phyloP scores from a whole-genome alignment of 2,888 invertebrate species.

The Aphidius colemani region DNA sequence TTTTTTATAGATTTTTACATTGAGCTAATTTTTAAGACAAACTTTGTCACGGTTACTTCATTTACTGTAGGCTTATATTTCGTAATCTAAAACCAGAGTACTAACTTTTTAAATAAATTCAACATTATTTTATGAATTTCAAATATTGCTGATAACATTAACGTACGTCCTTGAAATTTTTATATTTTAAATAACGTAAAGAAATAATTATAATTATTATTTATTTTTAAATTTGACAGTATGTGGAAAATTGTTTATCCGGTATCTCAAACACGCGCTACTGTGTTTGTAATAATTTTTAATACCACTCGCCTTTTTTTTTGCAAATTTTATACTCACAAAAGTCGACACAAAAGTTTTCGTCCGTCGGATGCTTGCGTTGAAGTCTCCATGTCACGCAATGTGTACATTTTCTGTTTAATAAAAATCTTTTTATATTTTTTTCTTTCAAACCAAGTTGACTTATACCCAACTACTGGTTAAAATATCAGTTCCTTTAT shows the following conservation, averaged over 20 bases:
- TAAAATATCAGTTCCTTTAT: not conserved
- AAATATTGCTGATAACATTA: conserved; percentile 6
- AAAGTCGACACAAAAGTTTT: not conserved
- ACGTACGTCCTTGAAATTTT: conserved; percentile 5
- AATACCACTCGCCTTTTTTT: not conserved
- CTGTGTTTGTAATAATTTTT: not conserved
- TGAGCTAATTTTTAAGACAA: conserved; percentile 35
- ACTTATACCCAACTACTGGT: no score
- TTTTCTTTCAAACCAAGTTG: not conserved
- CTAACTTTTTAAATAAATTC: no score
- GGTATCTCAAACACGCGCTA: conserved; percentile 11
- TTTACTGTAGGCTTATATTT: conserved; percentile 3
- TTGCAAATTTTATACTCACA: not conserved
- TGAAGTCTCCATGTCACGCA: conserved; percentile 48
- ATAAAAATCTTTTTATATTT: conserved; percentile 17
- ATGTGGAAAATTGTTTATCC: conserved; percentile 12
- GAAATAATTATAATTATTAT: not conserved
- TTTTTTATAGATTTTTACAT: no score
- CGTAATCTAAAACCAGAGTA: not conserved
- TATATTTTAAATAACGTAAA: not conserved
- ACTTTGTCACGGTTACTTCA: conserved; percentile 19
- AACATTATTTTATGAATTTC: not conserved
- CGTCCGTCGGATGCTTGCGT: conserved; percentile 54
- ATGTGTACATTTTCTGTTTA: conserved; percentile 23
- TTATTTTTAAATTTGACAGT: conserved; percentile 10